These are phyloP conservation scores for Tinea trinotella DNA, from an alignment of 2,888 invertebrate genomes.

Conservation along the genomic window DNA sequence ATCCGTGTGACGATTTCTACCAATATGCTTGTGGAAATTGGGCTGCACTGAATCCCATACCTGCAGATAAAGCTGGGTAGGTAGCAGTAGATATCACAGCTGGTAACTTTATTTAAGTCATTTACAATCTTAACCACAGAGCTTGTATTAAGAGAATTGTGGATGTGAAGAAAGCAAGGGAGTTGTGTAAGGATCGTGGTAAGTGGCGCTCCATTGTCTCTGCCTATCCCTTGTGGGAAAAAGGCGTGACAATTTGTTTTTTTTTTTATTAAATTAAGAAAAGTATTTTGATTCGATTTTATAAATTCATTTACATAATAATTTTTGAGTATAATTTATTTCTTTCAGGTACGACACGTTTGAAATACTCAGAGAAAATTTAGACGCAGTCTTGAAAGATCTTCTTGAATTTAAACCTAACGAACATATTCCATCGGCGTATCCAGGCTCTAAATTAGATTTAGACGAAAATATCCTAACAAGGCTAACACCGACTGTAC, in stretches of 20 bases:
- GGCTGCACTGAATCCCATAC: constrained; percentile 87
- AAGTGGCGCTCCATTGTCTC: background rate
- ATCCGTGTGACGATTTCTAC: constrained; percentile 89
- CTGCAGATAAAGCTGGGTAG: constrained; percentile 85
- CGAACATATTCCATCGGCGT: constrained; percentile 38
- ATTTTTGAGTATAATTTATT: constrained; percentile 10
- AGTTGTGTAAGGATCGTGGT: too few species aligned
- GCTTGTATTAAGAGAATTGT: too few species aligned
- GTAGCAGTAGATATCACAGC: constrained; percentile 23
- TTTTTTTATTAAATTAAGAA: background rate
- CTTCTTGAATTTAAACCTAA: constrained; percentile 71
- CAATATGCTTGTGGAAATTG: constrained; percentile 91
- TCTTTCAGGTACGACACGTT: constrained; percentile 84
- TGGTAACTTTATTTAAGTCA: background rate
- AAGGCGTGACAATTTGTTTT: too few species aligned
- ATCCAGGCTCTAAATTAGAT: constrained; percentile 51
- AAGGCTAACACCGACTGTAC: background rate
- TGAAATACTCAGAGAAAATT: constrained; percentile 87
- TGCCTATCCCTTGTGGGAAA: too few species aligned
- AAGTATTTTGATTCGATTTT: too few species aligned
- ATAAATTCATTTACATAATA: too few species aligned
- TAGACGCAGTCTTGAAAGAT: constrained; percentile 78
- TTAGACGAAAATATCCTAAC: constrained; percentile 39
- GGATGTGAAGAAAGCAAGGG: too few species aligned
- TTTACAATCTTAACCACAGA: background rate